Conservation (phyloP, 2,888 invertebrate genomes). For the Nebria salina region DNA sequence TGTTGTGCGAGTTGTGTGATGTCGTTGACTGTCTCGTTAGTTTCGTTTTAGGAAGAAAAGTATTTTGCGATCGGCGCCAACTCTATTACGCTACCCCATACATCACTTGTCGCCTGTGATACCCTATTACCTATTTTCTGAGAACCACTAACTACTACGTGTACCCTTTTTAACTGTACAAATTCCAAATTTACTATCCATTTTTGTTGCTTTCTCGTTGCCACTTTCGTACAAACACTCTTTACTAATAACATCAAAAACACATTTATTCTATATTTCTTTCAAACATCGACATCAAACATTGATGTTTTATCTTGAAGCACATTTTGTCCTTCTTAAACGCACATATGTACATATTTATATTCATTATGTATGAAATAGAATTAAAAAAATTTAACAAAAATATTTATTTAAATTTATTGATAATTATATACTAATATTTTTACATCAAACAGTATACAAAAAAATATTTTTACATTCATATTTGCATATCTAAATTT, state of each 20-base stretch:
- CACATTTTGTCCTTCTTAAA: not conserved
- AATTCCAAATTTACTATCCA: conserved; percentile 34
- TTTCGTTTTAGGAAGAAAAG: conserved; percentile 20
- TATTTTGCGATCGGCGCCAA: conserved; percentile 27
- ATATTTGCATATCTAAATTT: too few species aligned
- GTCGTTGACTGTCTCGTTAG: conserved; percentile 4
- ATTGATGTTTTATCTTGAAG: not conserved
- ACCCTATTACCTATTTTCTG: conserved; percentile 9
- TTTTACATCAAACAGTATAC: too few species aligned
- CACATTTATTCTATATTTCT: too few species aligned
- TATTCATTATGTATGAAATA: too few species aligned
- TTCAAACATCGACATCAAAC: too few species aligned
- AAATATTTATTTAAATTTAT: too few species aligned
- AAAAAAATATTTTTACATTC: too few species aligned
- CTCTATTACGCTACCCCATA: conserved; percentile 8
- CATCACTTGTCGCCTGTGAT: conserved; percentile 7
- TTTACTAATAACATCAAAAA: not conserved
- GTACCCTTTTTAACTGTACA: conserved; percentile 35
- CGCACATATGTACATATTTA: not conserved
- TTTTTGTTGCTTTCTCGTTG: conserved; percentile 29
- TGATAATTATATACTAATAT: too few species aligned
- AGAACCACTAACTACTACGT: conserved; percentile 2
- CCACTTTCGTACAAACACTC: conserved; percentile 31
- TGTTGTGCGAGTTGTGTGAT: conserved; percentile 8
- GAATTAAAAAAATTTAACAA: too few species aligned